Evolutionary conservation across 2,888 invertebrate genomes (phyloP).

Genomic region (Lymantria dispar): DNA sequence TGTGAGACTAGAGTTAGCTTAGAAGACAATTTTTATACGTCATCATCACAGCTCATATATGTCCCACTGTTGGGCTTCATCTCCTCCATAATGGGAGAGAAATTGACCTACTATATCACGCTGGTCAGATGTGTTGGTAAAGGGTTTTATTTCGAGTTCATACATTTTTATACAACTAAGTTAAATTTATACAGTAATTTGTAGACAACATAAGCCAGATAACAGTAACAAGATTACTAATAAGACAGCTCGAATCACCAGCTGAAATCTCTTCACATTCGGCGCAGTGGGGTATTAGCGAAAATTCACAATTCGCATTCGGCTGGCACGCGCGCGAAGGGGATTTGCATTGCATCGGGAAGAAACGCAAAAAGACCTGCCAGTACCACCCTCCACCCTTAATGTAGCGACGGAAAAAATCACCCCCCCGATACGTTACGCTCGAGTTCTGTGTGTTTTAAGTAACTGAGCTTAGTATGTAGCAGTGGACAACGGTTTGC

Average conservation of each 20-base stretch:
- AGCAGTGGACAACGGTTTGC: constrained; percentile 3
- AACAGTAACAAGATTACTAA: constrained; percentile 1
- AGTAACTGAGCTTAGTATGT: constrained; percentile 9
- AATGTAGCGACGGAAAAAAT: constrained; percentile 25
- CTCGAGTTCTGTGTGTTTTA: constrained; percentile 22
- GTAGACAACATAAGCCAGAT: background rate
- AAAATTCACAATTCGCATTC: constrained; percentile 65
- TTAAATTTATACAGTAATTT: background rate
- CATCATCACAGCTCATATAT: too few species aligned
- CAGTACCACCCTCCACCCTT: constrained; percentile 17
- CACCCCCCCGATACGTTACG: constrained; percentile 27
- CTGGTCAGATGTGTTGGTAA: too few species aligned
- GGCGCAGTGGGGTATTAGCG: constrained; percentile 45
- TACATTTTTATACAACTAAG: background rate
- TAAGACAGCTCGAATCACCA: constrained; percentile 18
- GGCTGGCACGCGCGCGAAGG: constrained; percentile 41
- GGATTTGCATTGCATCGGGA: constrained; percentile 71
- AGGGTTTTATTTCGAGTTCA: too few species aligned
- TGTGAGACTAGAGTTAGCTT: too few species aligned
- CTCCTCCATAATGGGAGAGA: too few species aligned
- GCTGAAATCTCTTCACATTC: constrained; percentile 18
- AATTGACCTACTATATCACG: too few species aligned
- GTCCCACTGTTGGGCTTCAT: too few species aligned
- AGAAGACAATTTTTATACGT: too few species aligned
- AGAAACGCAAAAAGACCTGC: constrained; percentile 67